Conservation (phyloP, 92 coral and sea anemone genomes). For the Porites cylindrica region DNA sequence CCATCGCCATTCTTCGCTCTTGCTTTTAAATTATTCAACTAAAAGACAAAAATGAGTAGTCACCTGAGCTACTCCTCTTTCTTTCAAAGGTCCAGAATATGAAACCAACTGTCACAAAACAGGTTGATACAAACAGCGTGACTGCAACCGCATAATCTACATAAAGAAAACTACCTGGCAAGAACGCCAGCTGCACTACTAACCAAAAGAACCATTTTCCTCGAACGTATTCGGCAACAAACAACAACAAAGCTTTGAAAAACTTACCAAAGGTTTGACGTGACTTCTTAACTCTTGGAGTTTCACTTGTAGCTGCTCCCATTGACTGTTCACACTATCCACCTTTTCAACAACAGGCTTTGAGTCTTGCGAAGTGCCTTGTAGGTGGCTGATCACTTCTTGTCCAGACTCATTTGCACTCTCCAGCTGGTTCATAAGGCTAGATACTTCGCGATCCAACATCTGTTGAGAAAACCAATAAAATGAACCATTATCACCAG, state of each 20-base stretch:
- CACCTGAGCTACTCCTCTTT: conserved; percentile 10
- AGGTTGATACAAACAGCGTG: conserved; percentile 24
- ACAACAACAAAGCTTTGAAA: neutral
- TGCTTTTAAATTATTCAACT: neutral
- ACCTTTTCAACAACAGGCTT: conserved; percentile 69
- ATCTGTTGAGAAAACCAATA: conserved; percentile 31
- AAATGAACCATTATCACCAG: neutral
- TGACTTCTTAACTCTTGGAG: conserved; percentile 59
- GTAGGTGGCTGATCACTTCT: conserved; percentile 76
- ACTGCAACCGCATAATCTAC: conserved; percentile 10
- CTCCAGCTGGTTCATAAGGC: conserved; percentile 67
- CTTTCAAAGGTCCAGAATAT: conserved; percentile 17
- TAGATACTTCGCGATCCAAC: conserved; percentile 65
- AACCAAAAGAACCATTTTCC: conserved; percentile 12
- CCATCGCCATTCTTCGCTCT: no score
- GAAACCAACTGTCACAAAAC: conserved; percentile 2
- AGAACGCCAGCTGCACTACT: conserved; percentile 23
- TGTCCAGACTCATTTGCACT: conserved; percentile 80
- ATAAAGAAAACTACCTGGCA: conserved; percentile 9
- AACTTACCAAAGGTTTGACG: conserved; percentile 17
- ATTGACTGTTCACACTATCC: conserved; percentile 72
- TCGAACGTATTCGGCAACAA: neutral
- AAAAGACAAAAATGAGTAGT: neutral
- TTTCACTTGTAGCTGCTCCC: conserved; percentile 84
- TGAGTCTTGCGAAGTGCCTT: conserved; percentile 81